phyloP scores from a whole-genome alignment of 2,888 invertebrate genomes.

The Cataglyphis albicans region DNA sequence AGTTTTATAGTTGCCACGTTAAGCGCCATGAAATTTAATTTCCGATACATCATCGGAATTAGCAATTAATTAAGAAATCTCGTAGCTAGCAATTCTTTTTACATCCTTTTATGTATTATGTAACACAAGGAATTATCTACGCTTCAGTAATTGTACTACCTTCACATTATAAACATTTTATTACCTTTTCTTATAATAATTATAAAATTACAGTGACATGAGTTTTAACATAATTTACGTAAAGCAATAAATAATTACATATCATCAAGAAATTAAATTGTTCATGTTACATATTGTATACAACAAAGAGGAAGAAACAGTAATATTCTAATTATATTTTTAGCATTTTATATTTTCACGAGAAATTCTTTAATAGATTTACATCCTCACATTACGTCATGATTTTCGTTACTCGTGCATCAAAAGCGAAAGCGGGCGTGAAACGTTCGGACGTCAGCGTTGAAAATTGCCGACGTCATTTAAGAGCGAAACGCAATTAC shows the following conservation, averaged over 20 bases:
- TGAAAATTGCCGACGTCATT: slow-evolving; percentile 60
- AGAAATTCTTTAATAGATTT: slow-evolving; percentile 41
- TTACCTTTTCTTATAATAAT: not conserved
- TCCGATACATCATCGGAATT: slow-evolving; percentile 47
- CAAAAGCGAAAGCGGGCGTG: slow-evolving; percentile 57
- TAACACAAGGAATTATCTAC: not conserved
- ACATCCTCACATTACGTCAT: slow-evolving; percentile 58
- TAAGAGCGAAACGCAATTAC: slow-evolving; percentile 69
- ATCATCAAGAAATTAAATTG: not conserved
- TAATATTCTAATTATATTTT: not conserved
- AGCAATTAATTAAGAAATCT: slow-evolving; percentile 51
- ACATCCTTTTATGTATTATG: not conserved
- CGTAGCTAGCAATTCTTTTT: not conserved
- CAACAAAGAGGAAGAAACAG: not conserved
- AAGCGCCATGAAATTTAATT: slow-evolving; percentile 67
- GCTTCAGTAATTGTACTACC: not conserved
- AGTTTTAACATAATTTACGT: not conserved
- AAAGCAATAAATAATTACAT: not conserved
- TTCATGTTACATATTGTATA: not conserved
- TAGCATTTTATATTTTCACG: not conserved
- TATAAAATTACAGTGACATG: not conserved
- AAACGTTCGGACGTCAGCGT: slow-evolving; percentile 20
- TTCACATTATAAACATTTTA: not conserved
- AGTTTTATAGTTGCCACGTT: slow-evolving; percentile 60
- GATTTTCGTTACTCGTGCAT: slow-evolving; percentile 54